These are phyloP conservation scores for Diuraphis noxia DNA, from an alignment of 1,140 invertebrate species.

Conservation along the genomic window DNA sequence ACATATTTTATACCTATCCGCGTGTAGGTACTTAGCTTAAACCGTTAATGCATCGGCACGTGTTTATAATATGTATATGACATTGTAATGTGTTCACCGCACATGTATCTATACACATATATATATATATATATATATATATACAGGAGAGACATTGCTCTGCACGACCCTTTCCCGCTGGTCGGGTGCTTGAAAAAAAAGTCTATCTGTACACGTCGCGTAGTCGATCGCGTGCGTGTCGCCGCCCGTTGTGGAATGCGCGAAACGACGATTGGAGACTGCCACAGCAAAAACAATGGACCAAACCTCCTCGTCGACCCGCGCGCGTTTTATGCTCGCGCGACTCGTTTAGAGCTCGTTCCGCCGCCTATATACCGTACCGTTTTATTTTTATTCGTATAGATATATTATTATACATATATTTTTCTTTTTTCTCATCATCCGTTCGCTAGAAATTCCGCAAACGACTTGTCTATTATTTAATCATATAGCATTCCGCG, in stretches of 20 bases:
- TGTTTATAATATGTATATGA: neutral
- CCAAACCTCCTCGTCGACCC: neutral
- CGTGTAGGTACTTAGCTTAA: neutral
- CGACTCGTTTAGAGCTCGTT: neutral
- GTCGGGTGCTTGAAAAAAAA: neutral
- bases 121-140: too few species aligned
- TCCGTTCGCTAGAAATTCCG: slow-evolving; percentile 1
- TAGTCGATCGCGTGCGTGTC: neutral
- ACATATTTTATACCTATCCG: neutral
- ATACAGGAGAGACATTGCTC: neutral
- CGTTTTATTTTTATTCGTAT: neutral
- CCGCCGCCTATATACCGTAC: neutral
- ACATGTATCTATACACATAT: too few species aligned
- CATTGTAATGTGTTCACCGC: neutral
- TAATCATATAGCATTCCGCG: neutral
- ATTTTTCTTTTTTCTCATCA: neutral
- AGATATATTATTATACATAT: too few species aligned
- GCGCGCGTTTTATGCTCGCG: neutral
- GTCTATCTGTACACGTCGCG: neutral
- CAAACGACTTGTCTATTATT: neutral
- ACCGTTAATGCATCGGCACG: neutral
- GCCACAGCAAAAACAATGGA: slow-evolving; percentile 4
- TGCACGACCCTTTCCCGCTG: neutral
- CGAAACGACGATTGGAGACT: neutral
- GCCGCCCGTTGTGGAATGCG: slow-evolving; percentile 5